Evolutionary conservation across 1,140 invertebrate species (phyloP), one percentile per base, ranked within the genome.

Genomic region (Pectinophora gossypiella): DNA sequence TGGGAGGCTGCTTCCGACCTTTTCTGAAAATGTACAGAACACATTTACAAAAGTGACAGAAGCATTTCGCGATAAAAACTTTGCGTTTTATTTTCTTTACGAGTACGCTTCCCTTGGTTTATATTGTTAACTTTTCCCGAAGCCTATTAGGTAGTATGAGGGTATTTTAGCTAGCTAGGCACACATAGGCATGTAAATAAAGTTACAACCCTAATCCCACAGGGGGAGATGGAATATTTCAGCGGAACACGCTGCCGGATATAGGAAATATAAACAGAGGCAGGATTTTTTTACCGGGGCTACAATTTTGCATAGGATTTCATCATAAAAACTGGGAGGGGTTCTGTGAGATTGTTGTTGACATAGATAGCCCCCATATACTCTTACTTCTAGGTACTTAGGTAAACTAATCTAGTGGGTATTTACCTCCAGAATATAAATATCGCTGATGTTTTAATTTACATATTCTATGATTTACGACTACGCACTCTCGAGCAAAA

Each of bases 21-120:
- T 45, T 42, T 57, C 49, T 43, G 35, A 51, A 57, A 46, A 48
- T 23, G 10, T 46, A 44, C 42, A 15, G 16, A 21, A 44, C 18
- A 21, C 38, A 52, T 57, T 52, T 42, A 35, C 49, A 48, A 52
- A 35, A 48, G 49, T 47, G 45, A 51, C 49, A 57, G 36, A 12
- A 6, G 48, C 22, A 48, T 48, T 46, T 42, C 32, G 44, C 43
- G 48, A 45, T 57, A 57, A 51, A 50, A 52, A 48, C 20, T 51
- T 48, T 48, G 18, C 19, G n/a, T 42, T 47, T 51, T 51, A 47
- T 56, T 51, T 56, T 48, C 36, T 40, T 10, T 40, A 15, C 36
- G n/a, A 40, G 10, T 18, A 13, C n/a, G 15, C 10, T 1, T 2
- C 2, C 36, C 36, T 40, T 16, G 16, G 4, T 5, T 40, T 40